Evolutionary conservation across 2,797 vertebrate genomes (phyloP).

Genomic region (Sebastes miniatus): DNA sequence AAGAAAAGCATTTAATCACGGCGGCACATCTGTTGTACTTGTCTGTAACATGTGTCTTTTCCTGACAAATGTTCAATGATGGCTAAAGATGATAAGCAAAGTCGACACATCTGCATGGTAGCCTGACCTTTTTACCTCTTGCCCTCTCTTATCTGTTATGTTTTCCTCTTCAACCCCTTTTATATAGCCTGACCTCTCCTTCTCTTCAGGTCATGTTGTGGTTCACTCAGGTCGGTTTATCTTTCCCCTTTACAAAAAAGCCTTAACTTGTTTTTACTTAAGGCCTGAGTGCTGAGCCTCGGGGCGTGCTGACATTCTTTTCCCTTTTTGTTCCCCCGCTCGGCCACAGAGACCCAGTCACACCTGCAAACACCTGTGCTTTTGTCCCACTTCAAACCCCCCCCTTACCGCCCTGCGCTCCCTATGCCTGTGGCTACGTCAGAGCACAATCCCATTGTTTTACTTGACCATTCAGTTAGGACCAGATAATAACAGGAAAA

Average conservation of each 20-base stretch:
- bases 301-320: constrained; percentile 60
- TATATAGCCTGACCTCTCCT: constrained; percentile 62
- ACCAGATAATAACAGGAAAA: constrained; percentile 64
- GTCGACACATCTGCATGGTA: neutral
- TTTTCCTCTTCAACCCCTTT: constrained; percentile 58
- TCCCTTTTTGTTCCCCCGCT: constrained; percentile 11
- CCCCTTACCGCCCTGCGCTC: constrained; percentile 8
- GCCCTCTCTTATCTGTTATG: constrained; percentile 58
- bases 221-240: constrained; percentile 58
- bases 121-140: constrained; percentile 71
- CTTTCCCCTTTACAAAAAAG: constrained; percentile 43
- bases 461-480: constrained; percentile 49
- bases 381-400: constrained; percentile 73
- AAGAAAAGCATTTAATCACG: neutral
- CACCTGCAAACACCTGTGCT: constrained; percentile 84
- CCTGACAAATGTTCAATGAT: constrained; percentile 10
- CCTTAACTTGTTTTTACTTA: constrained; percentile 72
- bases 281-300: constrained; percentile 52
- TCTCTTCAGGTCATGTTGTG: constrained; percentile 68
- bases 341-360: constrained; percentile 60
- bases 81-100: constrained; percentile 21
- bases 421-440: constrained; percentile 63
- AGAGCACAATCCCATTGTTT: constrained; percentile 61
- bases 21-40: neutral
- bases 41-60: constrained; percentile 24